Evolutionary conservation across 1,140 invertebrate genomes (phyloP).

Genomic region (Geopemphigus sp.): DNA sequence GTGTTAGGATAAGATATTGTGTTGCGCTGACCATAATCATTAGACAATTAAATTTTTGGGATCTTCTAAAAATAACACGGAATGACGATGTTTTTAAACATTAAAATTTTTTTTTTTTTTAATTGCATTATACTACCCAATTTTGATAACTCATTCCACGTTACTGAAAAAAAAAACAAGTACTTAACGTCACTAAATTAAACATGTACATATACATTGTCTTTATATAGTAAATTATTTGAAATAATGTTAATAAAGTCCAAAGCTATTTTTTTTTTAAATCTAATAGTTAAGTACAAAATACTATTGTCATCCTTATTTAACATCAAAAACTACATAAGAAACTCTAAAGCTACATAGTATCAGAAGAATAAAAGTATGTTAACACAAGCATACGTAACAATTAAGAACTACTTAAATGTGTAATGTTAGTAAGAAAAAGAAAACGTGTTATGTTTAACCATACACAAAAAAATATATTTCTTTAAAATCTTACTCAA

Average conservation of each 20-base stretch:
- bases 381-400: background rate
- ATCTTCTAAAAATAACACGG: conserved; percentile 45
- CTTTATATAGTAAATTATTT: background rate
- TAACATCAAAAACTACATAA: background rate
- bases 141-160: conserved; percentile 48
- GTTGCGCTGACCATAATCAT: conserved; percentile 17
- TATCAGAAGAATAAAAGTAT: background rate
- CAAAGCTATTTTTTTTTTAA: conserved; percentile 9
- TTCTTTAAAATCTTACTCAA: conserved; percentile 9
- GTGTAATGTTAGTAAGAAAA: background rate
- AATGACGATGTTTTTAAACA: conserved; percentile 20
- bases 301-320: background rate
- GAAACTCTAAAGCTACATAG: background rate
- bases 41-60: conserved; percentile 5
- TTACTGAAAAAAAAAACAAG: conserved; percentile 48
- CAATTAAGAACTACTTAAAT: background rate
- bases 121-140: conserved; percentile 26
- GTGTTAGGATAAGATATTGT: conserved; percentile 25
- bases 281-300: background rate
- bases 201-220: background rate
- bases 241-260: background rate
- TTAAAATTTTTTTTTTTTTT: conserved; percentile 17
- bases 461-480: background rate
- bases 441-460: background rate
- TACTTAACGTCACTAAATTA: conserved; percentile 25